Evolutionary conservation across 2,113 vertebrate genomes (phyloP), one percentile per base, ranked within the genome.

Genomic region (Cricetomys ansorgei): DNA sequence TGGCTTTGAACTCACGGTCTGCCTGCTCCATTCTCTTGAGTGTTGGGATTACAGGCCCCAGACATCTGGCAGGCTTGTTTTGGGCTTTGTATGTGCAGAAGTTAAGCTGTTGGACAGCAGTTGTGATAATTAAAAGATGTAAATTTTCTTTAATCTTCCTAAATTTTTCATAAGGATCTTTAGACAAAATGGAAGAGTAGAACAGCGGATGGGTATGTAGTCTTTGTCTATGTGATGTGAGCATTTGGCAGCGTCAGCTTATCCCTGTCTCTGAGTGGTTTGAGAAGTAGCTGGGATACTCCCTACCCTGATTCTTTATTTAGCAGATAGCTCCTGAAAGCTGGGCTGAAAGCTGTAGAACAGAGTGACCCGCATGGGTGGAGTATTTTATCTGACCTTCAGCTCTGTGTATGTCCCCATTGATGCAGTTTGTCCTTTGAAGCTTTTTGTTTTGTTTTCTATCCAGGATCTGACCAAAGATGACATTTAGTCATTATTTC

Each of bases 221-320:
- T 73, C 2, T 65, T 80, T 59, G 23, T 73, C 12, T 72, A 27
- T 25, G 55, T 48, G 0, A 12, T 77, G 48, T 31, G 27, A 48
- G 43, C 27, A 3, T 76, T 48, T 70, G 89, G 37, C 48, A 29
- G 3, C 34, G 9, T 62, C 81, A 88, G 59, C 40, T 45, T 86
- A 1, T 72, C 50, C 62, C 7, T 75, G 19, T 67, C 17, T 89
- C 55, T 67, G 64, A 76, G 59, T 40, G 34, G 92, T 75, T 92
- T 75, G 86, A 91, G 45, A 94, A 84, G 92, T 87, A 55, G 88
- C 89, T 91, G 67, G 86, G 8, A 37, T 86, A 34, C 29, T 83
- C 55, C 23, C 50, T 19, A 6, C 12, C 40, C 64, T 79, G 6
- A 43, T 40, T 50, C 5, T 7, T 95, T 83, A 25, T 43, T 87